Evolutionary conservation across 64 coral and sea anemone species (phyloP), one percentile per base, ranked within the genome.

Genomic region (Platygyra sinensis): DNA sequence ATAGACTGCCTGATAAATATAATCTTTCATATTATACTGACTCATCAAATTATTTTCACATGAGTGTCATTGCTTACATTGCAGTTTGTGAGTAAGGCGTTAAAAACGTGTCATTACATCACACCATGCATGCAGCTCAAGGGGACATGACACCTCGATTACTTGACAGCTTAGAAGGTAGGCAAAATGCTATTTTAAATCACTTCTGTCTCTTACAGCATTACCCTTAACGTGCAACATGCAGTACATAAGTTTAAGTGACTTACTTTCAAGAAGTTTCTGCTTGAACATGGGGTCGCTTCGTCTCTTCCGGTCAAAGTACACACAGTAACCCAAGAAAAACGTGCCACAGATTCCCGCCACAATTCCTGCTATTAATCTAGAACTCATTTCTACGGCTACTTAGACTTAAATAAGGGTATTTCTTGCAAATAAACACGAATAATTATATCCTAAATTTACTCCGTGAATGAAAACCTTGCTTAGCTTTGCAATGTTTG

Each of bases 241-340:
- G 22, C 31, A 72, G 46, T 31, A 29, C 14, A 19, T 42, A 46
- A 46, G 42, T 5, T 46, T 2, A 46, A 46, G 42, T 46, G 7
- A 98, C 96, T 99, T 84, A 99, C 97, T 95, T 78, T 99, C 97
- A 60, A 91, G 69, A 24, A 99, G 77, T 67, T 99, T 99, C 71
- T 96, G 71, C 84, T 99, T 99, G 86, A 93, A 99, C 4, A 72
- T 9, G 0, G 97, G 97, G 67, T 99, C 97, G 59, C 87, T 93
- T n/a, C 97, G 72, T 10, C 97, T 78, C 77, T 99, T 99, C 24
- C 78, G 79, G 79, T 99, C 97, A 31, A 99, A 99, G 81, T 99
- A 99, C 51, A 99, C 88, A 55, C 97, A 99, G 60, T 99, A 99
- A 2, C 93, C 97, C 11, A 99, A 57, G 22, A 99, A 99, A 57